Percentiles rank a stretch among this genome's conserved stretches.
Evolutionary conservation across 1,140 invertebrate species (phyloP).

Genomic region (Heliconius melpomene): DNA sequence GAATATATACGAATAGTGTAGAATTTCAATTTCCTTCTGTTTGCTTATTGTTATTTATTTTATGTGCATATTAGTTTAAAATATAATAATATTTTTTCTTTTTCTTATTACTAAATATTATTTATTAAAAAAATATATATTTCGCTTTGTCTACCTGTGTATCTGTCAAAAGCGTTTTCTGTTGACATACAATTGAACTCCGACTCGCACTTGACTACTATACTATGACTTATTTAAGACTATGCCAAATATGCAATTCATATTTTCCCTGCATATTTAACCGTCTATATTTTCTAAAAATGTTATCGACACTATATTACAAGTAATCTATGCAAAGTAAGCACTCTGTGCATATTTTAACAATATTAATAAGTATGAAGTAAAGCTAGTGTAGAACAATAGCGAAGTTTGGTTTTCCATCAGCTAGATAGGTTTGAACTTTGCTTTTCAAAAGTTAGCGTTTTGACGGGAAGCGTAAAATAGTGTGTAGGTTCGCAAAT

Average conservation of each 20-base stretch:
- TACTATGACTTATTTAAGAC: too few species aligned
- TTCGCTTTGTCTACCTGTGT: too few species aligned
- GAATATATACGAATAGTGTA: neutral
- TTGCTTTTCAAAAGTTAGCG: constrained; percentile 17
- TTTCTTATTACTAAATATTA: too few species aligned
- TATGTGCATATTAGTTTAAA: too few species aligned
- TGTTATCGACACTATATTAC: neutral
- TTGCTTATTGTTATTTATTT: too few species aligned
- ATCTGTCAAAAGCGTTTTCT: too few species aligned
- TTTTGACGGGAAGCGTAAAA: constrained; percentile 14
- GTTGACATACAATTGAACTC: too few species aligned
- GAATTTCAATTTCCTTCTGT: neutral
- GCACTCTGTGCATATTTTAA: constrained; percentile 7
- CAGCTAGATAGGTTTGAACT: constrained; percentile 13
- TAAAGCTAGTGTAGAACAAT: constrained; percentile 14
- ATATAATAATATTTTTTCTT: too few species aligned
- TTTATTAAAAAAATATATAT: too few species aligned
- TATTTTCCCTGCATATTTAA: neutral
- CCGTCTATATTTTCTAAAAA: neutral
- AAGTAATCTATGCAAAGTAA: neutral
- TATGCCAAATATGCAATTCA: too few species aligned
- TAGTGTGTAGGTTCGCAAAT: neutral
- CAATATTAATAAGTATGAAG: constrained; percentile 21
- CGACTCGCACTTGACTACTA: too few species aligned
- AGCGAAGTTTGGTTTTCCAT: constrained; percentile 27